phyloP scores from a whole-genome alignment of 2,888 invertebrate genomes.

The Ferdinandea cuprea region DNA sequence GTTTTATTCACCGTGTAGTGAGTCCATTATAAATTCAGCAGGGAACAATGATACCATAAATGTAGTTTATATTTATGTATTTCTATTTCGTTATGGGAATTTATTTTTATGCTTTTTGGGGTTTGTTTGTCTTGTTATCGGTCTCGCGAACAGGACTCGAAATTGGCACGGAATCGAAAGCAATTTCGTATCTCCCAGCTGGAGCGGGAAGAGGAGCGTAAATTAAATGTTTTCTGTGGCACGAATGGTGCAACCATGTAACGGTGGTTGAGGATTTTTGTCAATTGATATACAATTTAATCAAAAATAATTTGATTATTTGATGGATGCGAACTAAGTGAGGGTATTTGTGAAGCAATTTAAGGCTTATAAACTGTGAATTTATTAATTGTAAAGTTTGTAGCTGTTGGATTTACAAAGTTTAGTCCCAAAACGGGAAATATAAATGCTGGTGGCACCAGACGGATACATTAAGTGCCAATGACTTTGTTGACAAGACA shows the following conservation, averaged over 20 bases:
- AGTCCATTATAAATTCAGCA: conserved; percentile 54
- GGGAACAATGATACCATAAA: conserved; percentile 65
- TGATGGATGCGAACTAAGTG: too few species aligned
- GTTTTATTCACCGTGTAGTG: conserved; percentile 30
- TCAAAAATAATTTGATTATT: too few species aligned
- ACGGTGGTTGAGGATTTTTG: too few species aligned
- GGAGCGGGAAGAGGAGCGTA: neutral
- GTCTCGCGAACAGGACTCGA: conserved; percentile 1
- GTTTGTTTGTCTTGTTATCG: conserved; percentile 10
- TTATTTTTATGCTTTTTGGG: conserved; percentile 17
- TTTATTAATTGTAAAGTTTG: too few species aligned
- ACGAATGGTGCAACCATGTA: neutral
- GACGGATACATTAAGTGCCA: too few species aligned
- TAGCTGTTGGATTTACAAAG: too few species aligned
- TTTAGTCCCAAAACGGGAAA: too few species aligned
- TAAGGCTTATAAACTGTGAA: too few species aligned
- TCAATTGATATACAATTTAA: too few species aligned
- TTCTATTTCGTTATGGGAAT: conserved; percentile 21
- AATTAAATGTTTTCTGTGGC: neutral
- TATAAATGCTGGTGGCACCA: too few species aligned
- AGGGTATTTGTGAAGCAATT: too few species aligned
- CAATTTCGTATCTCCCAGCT: neutral
- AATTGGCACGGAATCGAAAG: conserved; percentile 34
- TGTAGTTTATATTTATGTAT: conserved; percentile 60
- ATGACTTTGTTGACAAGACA: too few species aligned